Percentiles rank a stretch among this genome's conserved stretches.
These are phyloP conservation scores for Pectinophora gossypiella DNA, from an alignment of 1,140 invertebrate genomes.

Conservation along the genomic window DNA sequence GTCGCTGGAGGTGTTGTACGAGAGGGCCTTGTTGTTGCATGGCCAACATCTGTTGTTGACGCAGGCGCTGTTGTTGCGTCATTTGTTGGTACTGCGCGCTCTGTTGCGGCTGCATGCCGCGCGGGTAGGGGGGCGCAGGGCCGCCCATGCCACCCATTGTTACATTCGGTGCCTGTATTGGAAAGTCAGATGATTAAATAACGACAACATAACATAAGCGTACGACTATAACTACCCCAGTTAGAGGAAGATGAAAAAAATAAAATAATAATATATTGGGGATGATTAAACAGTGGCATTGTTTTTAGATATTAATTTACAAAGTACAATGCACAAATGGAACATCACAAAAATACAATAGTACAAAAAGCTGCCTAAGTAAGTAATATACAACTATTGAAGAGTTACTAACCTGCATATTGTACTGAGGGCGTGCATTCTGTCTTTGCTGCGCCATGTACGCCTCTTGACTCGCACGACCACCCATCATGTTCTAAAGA, in stretches of 20 bases:
- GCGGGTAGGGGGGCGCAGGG: conserved; percentile 78
- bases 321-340: too few species aligned
- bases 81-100: conserved; percentile 79
- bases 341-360: too few species aligned
- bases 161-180: conserved; percentile 78
- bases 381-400: too few species aligned
- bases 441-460: conserved; percentile 71
- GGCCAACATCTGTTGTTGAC: conserved; percentile 78
- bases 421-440: conserved; percentile 66
- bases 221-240: too few species aligned
- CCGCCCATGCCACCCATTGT: conserved; percentile 81
- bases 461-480: conserved; percentile 63
- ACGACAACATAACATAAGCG: too few species aligned
- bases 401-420: conserved; percentile 55
- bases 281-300: too few species aligned
- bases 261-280: too few species aligned
- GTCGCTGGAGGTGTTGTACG: conserved; percentile 74
- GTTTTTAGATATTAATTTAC: too few species aligned
- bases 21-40: conserved; percentile 74
- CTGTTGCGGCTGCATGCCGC: conserved; percentile 71
- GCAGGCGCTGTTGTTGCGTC: conserved; percentile 73
- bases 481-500: conserved; percentile 66
- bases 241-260: too few species aligned
- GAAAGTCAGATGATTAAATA: too few species aligned
- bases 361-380: too few species aligned